Evolutionary conservation across 2,113 vertebrate species (phyloP).

Genomic region (Bubalus kerabau): DNA sequence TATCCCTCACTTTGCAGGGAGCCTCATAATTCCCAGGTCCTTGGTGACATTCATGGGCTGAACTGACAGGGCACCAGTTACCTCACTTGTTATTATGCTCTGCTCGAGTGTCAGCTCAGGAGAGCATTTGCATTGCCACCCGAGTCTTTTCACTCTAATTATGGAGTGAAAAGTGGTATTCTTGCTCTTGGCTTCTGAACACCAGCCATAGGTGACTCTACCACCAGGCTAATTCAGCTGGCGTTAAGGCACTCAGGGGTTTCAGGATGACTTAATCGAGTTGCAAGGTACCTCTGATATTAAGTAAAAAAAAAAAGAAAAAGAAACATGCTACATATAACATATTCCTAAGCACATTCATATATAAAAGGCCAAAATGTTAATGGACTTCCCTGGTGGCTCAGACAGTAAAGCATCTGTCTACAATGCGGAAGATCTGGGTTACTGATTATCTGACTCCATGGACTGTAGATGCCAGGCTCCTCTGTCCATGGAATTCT

Average conservation of each 20-base stretch:
- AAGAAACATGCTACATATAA: not conserved
- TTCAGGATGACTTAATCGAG: not conserved
- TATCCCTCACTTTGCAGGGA: not conserved
- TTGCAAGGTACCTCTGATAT: not conserved
- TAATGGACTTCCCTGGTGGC: not conserved
- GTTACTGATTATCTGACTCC: not conserved
- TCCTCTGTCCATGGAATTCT: not conserved
- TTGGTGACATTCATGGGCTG: not conserved
- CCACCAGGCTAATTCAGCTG: not conserved
- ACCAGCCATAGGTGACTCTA: not conserved
- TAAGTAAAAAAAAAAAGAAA: not conserved
- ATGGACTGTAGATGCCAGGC: not conserved
- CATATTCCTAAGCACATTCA: not conserved
- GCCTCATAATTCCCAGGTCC: not conserved
- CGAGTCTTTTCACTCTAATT: not conserved
- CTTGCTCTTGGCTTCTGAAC: not conserved
- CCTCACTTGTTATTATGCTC: not conserved
- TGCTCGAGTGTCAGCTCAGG: not conserved
- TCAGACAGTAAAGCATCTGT: no score
- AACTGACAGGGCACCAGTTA: not conserved
- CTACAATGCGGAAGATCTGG: no score
- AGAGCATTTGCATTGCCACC: fast-evolving
- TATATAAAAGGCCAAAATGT: not conserved
- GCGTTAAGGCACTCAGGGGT: not conserved
- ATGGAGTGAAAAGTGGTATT: not conserved